phyloP scores from a whole-genome alignment of 2,888 invertebrate genomes.

The Argyra leucocephala region DNA sequence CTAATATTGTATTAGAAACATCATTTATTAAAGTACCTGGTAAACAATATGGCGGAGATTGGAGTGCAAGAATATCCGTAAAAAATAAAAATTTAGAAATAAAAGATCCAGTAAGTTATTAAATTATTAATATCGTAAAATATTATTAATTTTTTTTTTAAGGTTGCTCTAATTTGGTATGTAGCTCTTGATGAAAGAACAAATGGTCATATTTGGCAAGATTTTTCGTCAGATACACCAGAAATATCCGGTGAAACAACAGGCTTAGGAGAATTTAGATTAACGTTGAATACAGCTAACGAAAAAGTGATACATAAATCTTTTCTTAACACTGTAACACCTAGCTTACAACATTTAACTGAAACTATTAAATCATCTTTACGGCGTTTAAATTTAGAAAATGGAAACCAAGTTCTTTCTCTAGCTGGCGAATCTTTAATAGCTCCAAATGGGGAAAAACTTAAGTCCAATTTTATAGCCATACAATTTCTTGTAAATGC shows the following conservation, averaged over 20 bases:
- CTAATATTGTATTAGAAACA: constrained; percentile 65
- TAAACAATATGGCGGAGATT: constrained; percentile 79
- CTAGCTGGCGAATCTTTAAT: constrained; percentile 54
- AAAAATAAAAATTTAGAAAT: constrained; percentile 32
- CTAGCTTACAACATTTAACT: constrained; percentile 61
- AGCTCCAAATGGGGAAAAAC: constrained; percentile 48
- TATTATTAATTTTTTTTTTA: constrained; percentile 26
- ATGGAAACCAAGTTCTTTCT: constrained; percentile 48
- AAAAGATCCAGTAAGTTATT: constrained; percentile 25
- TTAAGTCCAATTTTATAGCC: constrained; percentile 66
- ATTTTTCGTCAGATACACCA: constrained; percentile 36
- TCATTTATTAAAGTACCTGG: constrained; percentile 79
- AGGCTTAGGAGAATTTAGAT: constrained; percentile 65
- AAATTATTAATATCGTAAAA: background rate
- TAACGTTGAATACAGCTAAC: constrained; percentile 41
- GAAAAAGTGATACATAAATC: constrained; percentile 61
- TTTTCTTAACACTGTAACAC: constrained; percentile 59
- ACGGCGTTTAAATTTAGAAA: constrained; percentile 49
- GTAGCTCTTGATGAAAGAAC: constrained; percentile 67
- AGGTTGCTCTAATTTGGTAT: constrained; percentile 65
- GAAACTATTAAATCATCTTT: constrained; percentile 67
- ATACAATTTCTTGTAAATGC: constrained; percentile 66
- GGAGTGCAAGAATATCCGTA: constrained; percentile 76
- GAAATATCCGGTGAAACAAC: constrained; percentile 60
- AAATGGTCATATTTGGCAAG: constrained; percentile 43